Base-by-base conservation (phyloP, 2,888 invertebrate genomes). In the Spodoptera exigua region DNA sequence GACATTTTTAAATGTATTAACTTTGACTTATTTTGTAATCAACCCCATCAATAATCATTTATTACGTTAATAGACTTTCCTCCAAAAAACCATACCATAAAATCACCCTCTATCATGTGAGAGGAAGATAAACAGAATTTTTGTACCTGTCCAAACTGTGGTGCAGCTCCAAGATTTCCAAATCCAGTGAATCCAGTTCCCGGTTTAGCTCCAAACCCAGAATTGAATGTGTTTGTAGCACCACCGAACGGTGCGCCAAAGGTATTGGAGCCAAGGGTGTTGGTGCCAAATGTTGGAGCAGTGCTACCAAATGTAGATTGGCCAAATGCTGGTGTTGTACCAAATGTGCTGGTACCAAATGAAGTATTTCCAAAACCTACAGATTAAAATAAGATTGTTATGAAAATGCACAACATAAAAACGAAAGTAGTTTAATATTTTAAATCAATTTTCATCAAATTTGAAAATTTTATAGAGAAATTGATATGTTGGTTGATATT, bases 171-270 rank as follows among this genome's bases (percentile, higher is more conserved):
- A 61, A 94, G 89, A 16, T 92, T 83, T 0, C 89, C 90, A 77
- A 93, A 92, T 11, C 92, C 91, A 60, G 94, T 92, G 84, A 95
- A 95, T 34, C 94, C 91, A 67, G 89, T 85, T 10, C 87, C 83
- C 35, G 90, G 89, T 72, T 91, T 92, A n/a, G 85, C 63, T 3
- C 95, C 95, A 81, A 96, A 95, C 9, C 91, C 82, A 11, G 94
- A 67, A 2, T 88, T 89, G 76, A 92, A 90, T 34, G 88, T 85
- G n/a, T 88, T 84, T 4, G 95, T 95, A 61, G 84, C 71, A 14
- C 88, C 71, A 13, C 88, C 88, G 81, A 89, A 88, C 36, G 82
- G 76, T 62, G 1, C 43, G 4, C 85, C 87, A 78, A 89, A 87
- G 37, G 83, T 80, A 36, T 79, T 84, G 13, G 86, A 58, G 74